phyloP scores from a whole-genome alignment of 2,113 vertebrate species.

The Pogona vitticeps region DNA sequence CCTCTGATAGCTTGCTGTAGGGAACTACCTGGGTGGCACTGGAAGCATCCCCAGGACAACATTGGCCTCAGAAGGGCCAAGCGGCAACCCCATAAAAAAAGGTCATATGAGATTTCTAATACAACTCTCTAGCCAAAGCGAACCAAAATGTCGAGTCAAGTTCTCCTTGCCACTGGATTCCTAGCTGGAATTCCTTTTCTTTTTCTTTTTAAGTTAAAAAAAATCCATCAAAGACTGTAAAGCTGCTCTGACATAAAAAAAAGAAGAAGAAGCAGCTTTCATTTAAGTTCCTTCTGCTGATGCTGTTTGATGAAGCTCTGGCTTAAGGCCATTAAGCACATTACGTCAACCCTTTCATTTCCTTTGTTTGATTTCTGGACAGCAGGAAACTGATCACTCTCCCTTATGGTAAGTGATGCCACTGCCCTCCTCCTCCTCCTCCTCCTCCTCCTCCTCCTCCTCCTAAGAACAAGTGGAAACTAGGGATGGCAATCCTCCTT shows the following conservation, averaged over 20 bases:
- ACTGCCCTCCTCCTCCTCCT: not conserved
- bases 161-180: not conserved
- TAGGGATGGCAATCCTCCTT: no score
- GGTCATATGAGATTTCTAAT: not conserved
- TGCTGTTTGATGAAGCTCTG: not conserved
- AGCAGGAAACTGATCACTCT: not conserved
- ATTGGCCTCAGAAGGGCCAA: not conserved
- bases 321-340: not conserved
- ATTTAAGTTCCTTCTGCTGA: not conserved
- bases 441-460: not conserved
- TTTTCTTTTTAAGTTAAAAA: not conserved
- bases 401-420: not conserved
- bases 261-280: not conserved
- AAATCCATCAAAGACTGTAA: not conserved
- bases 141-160: not conserved
- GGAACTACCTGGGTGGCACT: no score
- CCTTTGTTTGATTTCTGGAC: not conserved
- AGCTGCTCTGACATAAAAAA: not conserved
- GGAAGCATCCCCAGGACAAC: not conserved
- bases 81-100: not conserved
- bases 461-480: not conserved
- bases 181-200: not conserved
- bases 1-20: not conserved
- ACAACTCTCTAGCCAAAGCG: not conserved
- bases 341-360: not conserved